Percentiles rank a stretch among this genome's conserved stretches.
Evolutionary conservation across 2,113 vertebrate species (phyloP).

Genomic region (western clawed frog (Xenopus tropicalis)): UCB_Xtro_10.0 CM004443.2:65906001-65906500

Average conservation of each 20-base stretch:
- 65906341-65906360: constrained; percentile 63
- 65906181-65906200: constrained; percentile 4
- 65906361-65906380: constrained; percentile 76
- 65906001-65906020: constrained; percentile 87
- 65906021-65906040: constrained; percentile 73
- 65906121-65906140: constrained; percentile 57
- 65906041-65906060: constrained; percentile 41
- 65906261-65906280: background rate
- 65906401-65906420: constrained; percentile 44
- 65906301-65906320: constrained; percentile 62
- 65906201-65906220: background rate
- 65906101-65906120: constrained; percentile 79
- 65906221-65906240: background rate
- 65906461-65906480: constrained; percentile 76
- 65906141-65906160: constrained; percentile 37
- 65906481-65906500: constrained; percentile 68
- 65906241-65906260: background rate
- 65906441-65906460: constrained; percentile 50
- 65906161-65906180: constrained; percentile 24
- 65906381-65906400: constrained; percentile 51
- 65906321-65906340: constrained; percentile 40
- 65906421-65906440: background rate
- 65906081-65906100: constrained; percentile 71
- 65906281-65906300: constrained; percentile 37
- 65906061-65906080: constrained; percentile 30